Evolutionary conservation across 2,888 invertebrate species (phyloP), one percentile per base, ranked within the genome.

Genomic region (Phaonia tiefii): DNA sequence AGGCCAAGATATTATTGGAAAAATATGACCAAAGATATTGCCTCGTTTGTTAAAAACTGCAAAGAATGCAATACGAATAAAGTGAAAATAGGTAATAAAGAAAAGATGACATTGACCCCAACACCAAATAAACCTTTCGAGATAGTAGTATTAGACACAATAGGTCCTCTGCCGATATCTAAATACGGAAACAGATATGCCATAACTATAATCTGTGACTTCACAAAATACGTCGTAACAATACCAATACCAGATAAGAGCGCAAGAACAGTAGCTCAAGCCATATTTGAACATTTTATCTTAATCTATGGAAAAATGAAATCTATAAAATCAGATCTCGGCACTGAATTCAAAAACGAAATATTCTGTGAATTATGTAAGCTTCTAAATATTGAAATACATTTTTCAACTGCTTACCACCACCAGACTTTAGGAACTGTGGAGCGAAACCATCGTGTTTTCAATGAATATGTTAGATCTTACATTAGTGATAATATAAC

Each of bases 301-400:
- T 58, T 72, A 20, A 20, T 44, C n/a, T 72, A 72, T 31, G 72
- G 72, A 10, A 13, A 1, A 3, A 60, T 72, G 44, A 15, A 60
- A 2, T 5, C 4, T 8, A 44, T 44, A 13, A 44, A 44, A 44
- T 44, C 44, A 44, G 44, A 44, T 44, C 11, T 44, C 2, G 44
- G 44, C 4, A 44, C 44, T 2, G 44, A 44, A 44, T 44, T 44
- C 44, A 44, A 44, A 46, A 66, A 66, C 46, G 46, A 66, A 46
- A 44, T 66, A 25, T 3, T 46, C 25, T 10, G 7, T 4, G 44
- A 44, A 44, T n/a, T 44, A 44, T 44, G 44, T 44, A 44, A 44
- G 11, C 13, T 44, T 13, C 11, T 44, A 8, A 44, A 44, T 8
- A 44, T 44, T 44, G 11, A 11, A 8, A 2, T 44, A 44, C 44